Evolutionary conservation across 2,888 invertebrate species (phyloP), one percentile per base, ranked within the genome.

Genomic region (Parthenolecanium corni): DNA sequence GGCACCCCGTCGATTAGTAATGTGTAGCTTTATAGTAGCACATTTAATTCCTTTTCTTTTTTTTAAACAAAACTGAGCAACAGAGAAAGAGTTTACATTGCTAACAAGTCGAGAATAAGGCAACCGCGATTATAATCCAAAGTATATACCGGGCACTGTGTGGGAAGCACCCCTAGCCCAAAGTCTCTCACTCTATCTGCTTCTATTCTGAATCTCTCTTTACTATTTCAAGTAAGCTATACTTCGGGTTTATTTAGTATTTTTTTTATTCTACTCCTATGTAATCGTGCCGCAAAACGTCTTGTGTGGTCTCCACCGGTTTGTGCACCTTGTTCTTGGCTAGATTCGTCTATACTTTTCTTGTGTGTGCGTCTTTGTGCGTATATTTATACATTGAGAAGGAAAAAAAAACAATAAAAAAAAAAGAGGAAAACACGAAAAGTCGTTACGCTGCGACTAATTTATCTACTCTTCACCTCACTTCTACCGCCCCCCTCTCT

Each of bases 291-390:
- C 49, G 49, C 21, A 61, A 49, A 49, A 23, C 61, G 49, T 49
- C 61, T 61, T 61, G 61, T 61, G 61, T 61, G 61, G 61, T 57
- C 57, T 57, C 44, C 57, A 47, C 61, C 49, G 51, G 49, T 61
- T 61, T 51, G 38, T 61, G 51, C 61, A 61, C 61, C 61, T 61
- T 61, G 61, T 51, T 61, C 47, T 47, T 38, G 24, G 51, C 47
- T 38, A 20, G n/a, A 31, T 46, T 38, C 23, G 46, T 46, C 47
- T 49, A 38, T 18, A n/a, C 6, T 14, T 25, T 38, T 46, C 38
- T 25, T 51, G 61, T 49, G 61, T 21, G 31, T 38, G 51, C 36
- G 57, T 31, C 36, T 21, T 25, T 54, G 54, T 23, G 31, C 9
- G 9, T 31, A 31, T 31, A n/a, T n/a, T 31, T 31, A 31, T 31